These are phyloP conservation scores for Collichthys lucidus DNA, from an alignment of 2,113 vertebrate genomes.

Conservation along the genomic window DNA sequence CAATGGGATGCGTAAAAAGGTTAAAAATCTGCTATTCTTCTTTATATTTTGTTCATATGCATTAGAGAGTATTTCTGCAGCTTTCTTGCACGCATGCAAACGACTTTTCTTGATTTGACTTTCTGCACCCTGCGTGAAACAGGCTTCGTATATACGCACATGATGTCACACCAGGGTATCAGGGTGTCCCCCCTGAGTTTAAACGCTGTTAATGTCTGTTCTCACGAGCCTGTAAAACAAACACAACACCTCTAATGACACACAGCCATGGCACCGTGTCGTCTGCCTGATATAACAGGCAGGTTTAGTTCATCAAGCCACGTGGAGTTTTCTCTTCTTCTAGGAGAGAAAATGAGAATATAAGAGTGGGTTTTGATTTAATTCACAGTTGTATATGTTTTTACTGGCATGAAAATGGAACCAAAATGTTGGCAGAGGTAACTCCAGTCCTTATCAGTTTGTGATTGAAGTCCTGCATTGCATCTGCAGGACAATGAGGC, in stretches of 20 bases:
- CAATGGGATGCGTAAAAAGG: not conserved
- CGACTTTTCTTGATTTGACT: not conserved
- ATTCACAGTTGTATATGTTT: not conserved
- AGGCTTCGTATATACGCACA: constrained; percentile 23
- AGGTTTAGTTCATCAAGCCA: constrained; percentile 24
- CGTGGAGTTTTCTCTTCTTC: constrained; percentile 34
- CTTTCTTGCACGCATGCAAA: not conserved
- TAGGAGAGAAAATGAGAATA: not conserved
- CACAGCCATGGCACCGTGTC: constrained; percentile 51
- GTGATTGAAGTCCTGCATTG: constrained; percentile 63
- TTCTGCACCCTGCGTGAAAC: constrained; percentile 36
- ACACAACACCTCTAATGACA: constrained; percentile 75
- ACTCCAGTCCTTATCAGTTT: constrained; percentile 49
- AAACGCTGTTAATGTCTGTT: constrained; percentile 75
- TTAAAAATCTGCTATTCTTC: not conserved
- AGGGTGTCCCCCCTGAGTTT: constrained; percentile 69
- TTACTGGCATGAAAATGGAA: not conserved
- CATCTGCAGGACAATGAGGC: constrained; percentile 73
- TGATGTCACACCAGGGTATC: constrained; percentile 73
- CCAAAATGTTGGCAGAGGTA: not conserved
- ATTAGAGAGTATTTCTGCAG: not conserved
- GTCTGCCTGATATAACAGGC: constrained; percentile 34
- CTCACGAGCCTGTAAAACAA: constrained; percentile 79
- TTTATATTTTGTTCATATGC: not conserved
- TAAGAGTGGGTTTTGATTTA: not conserved